phyloP scores from a whole-genome alignment of 2,888 invertebrate species.

The Drosophila neotestacea region DNA sequence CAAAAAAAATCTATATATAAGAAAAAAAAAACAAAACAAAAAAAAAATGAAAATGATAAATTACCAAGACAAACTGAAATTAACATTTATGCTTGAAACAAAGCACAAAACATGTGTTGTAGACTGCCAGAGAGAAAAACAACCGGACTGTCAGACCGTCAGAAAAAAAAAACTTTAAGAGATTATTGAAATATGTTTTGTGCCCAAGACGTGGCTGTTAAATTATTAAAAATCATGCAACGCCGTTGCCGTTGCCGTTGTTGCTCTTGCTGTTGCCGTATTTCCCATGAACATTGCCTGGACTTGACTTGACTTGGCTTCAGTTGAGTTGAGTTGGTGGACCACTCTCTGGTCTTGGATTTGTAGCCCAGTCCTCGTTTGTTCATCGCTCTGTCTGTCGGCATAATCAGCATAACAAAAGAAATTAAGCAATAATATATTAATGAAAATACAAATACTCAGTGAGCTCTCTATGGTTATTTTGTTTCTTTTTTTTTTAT shows the following conservation, averaged over 20 bases:
- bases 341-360: slow-evolving; percentile 18
- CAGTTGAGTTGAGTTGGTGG: slow-evolving; percentile 3
- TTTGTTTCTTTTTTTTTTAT: too few relatives aligned
- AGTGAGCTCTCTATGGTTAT: background rate
- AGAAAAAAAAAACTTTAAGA: slow-evolving; percentile 40
- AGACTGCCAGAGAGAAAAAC: slow-evolving; percentile 21
- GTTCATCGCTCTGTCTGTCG: slow-evolving; percentile 62
- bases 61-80: slow-evolving; percentile 77
- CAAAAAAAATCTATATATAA: slow-evolving; percentile 2
- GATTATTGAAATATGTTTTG: slow-evolving; percentile 61
- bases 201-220: slow-evolving; percentile 62
- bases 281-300: slow-evolving; percentile 76
- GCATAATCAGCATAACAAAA: slow-evolving; percentile 84
- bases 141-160: slow-evolving; percentile 10
- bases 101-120: slow-evolving; percentile 55
- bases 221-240: slow-evolving; percentile 80
- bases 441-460: slow-evolving; percentile 73
- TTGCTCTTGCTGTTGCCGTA: slow-evolving; percentile 47
- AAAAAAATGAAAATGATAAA: slow-evolving; percentile 71
- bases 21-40: too few relatives aligned
- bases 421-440: slow-evolving; percentile 84
- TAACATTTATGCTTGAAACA: slow-evolving; percentile 71
- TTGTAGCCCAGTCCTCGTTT: slow-evolving; percentile 43
- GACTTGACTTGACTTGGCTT: background rate
- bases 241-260: slow-evolving; percentile 38